A percentile compares a stretch with the other conserved stretches of the same genome.
These are phyloP conservation scores for Sphecodes monilicornis DNA, from an alignment of 2,888 invertebrate genomes.

Conservation along the genomic window DNA sequence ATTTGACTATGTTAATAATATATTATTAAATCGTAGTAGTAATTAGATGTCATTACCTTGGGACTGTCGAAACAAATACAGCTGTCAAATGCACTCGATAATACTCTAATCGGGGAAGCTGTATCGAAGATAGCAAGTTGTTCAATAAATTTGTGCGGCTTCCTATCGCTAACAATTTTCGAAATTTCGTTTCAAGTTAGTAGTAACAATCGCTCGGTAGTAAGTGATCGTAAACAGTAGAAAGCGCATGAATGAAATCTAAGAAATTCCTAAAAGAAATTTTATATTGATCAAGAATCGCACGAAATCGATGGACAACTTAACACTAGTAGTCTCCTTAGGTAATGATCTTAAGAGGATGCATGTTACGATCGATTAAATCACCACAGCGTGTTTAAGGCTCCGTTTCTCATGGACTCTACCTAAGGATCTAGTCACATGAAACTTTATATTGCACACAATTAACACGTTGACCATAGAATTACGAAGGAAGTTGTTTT, in stretches of 20 bases:
- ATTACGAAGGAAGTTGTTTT: neutral
- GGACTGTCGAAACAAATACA: constrained; percentile 2
- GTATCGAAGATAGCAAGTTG: neutral
- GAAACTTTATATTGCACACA: constrained; percentile 31
- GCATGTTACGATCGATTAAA: constrained; percentile 24
- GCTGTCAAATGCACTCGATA: neutral
- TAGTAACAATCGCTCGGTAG: neutral
- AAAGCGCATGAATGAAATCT: neutral
- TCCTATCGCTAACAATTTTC: neutral
- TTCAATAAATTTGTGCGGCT: neutral
- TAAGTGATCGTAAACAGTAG: neutral
- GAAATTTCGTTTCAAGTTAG: neutral
- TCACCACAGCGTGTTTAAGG: constrained; percentile 34
- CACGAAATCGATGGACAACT: neutral
- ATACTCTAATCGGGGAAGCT: constrained; percentile 2
- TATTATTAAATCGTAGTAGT: neutral
- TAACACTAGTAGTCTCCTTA: neutral
- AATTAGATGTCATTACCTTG: constrained; percentile 13
- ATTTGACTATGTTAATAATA: constrained; percentile 23
- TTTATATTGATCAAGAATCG: neutral
- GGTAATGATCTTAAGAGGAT: neutral
- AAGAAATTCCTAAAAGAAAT: neutral
- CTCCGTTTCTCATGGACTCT: constrained; percentile 25
- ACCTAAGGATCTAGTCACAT: constrained; percentile 42
- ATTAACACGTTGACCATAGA: neutral